Conservation (phyloP, 2,888 invertebrate species). For the Lingula anatina region DNA sequence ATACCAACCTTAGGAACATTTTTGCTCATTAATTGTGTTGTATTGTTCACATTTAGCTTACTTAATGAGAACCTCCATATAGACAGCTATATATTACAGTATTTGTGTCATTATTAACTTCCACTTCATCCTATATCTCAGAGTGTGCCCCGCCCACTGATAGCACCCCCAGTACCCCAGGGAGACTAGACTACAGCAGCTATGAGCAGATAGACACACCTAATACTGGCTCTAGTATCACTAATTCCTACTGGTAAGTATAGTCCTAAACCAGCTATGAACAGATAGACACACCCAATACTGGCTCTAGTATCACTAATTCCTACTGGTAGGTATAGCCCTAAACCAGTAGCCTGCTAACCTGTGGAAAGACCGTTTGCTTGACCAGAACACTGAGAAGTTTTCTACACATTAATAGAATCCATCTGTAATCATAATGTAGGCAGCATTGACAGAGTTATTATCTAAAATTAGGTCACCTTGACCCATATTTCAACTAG, state of each 20-base stretch:
- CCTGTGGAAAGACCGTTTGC: no score
- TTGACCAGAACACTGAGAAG: not conserved
- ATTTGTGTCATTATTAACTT: no score
- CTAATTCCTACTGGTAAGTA: slow-evolving; percentile 33
- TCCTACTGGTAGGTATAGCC: slow-evolving; percentile 27
- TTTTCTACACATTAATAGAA: not conserved
- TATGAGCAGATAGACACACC: slow-evolving; percentile 15
- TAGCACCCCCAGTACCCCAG: slow-evolving; percentile 7
- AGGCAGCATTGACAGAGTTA: no score
- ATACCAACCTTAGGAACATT: no score
- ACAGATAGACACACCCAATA: slow-evolving; percentile 18
- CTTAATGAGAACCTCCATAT: no score
- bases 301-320: slow-evolving; percentile 29
- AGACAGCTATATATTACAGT: no score
- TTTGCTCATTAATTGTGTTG: no score
- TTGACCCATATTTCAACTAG: no score
- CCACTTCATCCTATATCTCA: not conserved
- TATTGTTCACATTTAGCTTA: no score
- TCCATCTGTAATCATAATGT: no score
- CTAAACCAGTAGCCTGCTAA: no score
- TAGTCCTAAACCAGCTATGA: slow-evolving; percentile 5
- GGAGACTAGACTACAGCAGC: no score
- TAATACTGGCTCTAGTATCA: slow-evolving; percentile 28
- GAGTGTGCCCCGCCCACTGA: slow-evolving; percentile 6
- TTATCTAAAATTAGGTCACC: not conserved